phyloP scores from a whole-genome alignment of 2,888 invertebrate genomes.

The Mesorhabditis spiculigera region DNA sequence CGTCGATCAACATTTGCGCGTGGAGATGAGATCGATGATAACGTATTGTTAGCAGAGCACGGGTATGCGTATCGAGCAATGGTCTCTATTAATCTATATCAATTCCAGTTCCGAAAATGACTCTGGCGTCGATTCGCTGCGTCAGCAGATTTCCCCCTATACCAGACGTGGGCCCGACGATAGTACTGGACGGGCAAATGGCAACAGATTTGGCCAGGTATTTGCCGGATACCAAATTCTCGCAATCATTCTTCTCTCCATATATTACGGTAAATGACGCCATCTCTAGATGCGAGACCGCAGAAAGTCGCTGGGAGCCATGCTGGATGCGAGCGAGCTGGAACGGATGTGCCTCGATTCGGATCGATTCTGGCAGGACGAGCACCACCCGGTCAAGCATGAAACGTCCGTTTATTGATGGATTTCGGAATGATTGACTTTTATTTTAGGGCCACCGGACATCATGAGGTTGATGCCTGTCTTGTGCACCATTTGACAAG shows the following conservation, averaged over 20 bases:
- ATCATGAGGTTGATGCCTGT: constrained; percentile 46
- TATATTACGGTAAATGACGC: not conserved
- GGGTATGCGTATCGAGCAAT: constrained; percentile 8
- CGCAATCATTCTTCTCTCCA: too few relatives aligned
- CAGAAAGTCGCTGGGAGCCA: constrained; percentile 45
- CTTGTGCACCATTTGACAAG: constrained; percentile 45
- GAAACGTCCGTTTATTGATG: not conserved
- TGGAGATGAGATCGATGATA: constrained; percentile 49
- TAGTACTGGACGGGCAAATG: constrained; percentile 19
- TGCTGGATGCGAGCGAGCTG: constrained; percentile 40
- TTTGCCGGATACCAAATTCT: too few relatives aligned
- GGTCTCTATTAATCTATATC: too few relatives aligned
- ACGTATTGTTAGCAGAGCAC: constrained; percentile 35
- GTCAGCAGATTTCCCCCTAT: constrained; percentile 50
- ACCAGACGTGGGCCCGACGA: constrained; percentile 23
- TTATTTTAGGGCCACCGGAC: constrained; percentile 34
- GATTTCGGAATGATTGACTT: not conserved
- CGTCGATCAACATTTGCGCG: constrained; percentile 27
- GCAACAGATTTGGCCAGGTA: constrained; percentile 34
- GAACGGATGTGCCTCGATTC: constrained; percentile 37
- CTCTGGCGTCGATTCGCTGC: constrained; percentile 52
- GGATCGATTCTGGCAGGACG: constrained; percentile 26
- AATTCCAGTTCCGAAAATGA: constrained; percentile 50
- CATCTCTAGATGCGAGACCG: constrained; percentile 39
- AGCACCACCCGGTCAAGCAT: constrained; percentile 5